Evolutionary conservation across 37 sponge, comb jelly and placozoan species (phyloP).

Genomic region (Halisarca cf. caerulea): DNA sequence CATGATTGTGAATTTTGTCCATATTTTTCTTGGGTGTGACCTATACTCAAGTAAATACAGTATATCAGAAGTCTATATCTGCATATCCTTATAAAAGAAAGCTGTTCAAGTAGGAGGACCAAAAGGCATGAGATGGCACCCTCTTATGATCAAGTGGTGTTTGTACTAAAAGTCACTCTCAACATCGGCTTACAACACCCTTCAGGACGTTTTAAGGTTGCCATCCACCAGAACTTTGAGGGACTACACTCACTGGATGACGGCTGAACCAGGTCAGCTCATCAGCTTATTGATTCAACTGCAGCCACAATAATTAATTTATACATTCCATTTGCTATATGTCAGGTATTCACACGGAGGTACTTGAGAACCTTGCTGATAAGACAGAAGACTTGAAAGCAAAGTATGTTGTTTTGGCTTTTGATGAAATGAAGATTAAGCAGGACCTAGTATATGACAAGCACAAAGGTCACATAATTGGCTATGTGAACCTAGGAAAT

Average conservation of each 20-base stretch:
- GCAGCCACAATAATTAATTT: no score
- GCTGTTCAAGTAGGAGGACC: neutral
- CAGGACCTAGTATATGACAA: conserved; percentile 34
- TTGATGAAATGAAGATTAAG: conserved; percentile 34
- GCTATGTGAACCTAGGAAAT: conserved; percentile 20
- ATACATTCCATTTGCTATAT: no score
- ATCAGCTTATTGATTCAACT: no score
- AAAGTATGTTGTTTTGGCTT: neutral
- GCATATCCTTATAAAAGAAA: neutral
- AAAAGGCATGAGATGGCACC: conserved; percentile 22
- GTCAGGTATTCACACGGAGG: conserved; percentile 1
- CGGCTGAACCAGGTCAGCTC: conserved; percentile 4
- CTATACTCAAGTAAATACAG: no score
- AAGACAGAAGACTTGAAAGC: neutral
- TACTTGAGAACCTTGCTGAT: neutral
- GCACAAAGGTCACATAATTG: conserved; percentile 15
- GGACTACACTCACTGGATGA: conserved; percentile 27
- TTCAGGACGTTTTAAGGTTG: neutral
- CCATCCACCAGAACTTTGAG: conserved; percentile 12
- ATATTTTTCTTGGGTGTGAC: neutral
- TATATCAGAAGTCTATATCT: no score
- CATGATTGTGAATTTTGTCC: no score
- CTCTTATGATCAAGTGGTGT: conserved; percentile 25
- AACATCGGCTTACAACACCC: neutral
- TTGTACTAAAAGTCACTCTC: neutral